Evolutionary conservation across 2,113 vertebrate species (phyloP).

Genomic region (Phrynosoma blainvillii): DNA sequence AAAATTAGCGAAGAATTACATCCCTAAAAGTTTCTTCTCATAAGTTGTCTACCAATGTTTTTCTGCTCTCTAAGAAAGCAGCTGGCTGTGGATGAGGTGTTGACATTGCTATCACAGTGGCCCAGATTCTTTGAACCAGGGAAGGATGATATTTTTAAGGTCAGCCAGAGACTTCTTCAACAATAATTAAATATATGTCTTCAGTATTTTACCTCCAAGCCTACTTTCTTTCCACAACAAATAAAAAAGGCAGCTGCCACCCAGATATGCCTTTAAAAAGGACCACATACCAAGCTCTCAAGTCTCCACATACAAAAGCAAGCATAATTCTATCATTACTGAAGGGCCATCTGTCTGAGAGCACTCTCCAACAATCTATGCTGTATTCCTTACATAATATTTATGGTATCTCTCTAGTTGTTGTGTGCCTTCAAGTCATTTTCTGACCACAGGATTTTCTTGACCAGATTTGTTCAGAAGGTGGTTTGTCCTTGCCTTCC

Average conservation of each 20-base stretch:
- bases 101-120: not conserved
- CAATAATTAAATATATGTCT: constrained; percentile 45
- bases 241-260: constrained; percentile 67
- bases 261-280: constrained; percentile 62
- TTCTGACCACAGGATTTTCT: too few species aligned
- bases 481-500: too few species aligned
- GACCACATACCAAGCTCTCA: constrained; percentile 73
- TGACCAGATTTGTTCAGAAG: too few species aligned
- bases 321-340: constrained; percentile 70
- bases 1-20: not conserved
- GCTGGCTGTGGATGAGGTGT: too few species aligned
- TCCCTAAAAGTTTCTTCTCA: too few species aligned
- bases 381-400: constrained; percentile 16
- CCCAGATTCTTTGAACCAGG: not conserved
- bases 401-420: constrained; percentile 18
- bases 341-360: constrained; percentile 66
- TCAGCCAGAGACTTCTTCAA: constrained; percentile 14
- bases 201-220: constrained; percentile 51
- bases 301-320: constrained; percentile 71
- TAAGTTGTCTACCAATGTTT: too few species aligned
- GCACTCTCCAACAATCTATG: constrained; percentile 30
- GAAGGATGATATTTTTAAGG: not conserved
- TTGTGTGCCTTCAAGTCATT: too few species aligned
- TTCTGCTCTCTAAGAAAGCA: too few species aligned
- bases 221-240: constrained; percentile 61